Evolutionary conservation across 2,113 vertebrate species (phyloP).

Genomic region (Acrocephalus arundinaceus): DNA sequence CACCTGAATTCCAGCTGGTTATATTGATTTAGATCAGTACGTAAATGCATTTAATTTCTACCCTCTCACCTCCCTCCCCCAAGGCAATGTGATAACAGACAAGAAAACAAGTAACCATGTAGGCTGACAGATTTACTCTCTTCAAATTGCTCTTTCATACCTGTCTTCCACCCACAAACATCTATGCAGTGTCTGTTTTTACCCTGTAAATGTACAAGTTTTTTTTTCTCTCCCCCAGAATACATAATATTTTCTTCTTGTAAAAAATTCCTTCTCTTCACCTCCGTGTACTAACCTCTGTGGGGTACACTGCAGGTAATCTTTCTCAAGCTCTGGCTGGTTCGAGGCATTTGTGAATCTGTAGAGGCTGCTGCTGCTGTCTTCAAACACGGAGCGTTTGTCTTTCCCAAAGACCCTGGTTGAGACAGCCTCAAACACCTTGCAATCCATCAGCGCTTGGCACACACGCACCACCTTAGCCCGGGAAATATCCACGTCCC

Average conservation of each 20-base stretch:
- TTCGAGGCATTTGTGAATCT: constrained; percentile 79
- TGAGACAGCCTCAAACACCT: constrained; percentile 91
- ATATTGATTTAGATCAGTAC: not conserved
- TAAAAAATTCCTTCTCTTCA: not conserved
- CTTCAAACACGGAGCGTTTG: constrained; percentile 88
- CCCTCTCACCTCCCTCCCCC: not conserved
- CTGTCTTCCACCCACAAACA: not conserved
- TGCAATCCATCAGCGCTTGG: constrained; percentile 93
- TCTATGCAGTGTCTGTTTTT: not conserved
- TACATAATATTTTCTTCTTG: not conserved
- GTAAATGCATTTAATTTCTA: not conserved
- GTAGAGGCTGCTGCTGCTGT: constrained; percentile 93
- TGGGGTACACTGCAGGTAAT: constrained; percentile 60
- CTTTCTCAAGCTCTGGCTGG: constrained; percentile 71
- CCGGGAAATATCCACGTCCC: constrained; percentile 89
- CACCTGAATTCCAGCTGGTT: not conserved
- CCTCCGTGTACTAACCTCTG: constrained; percentile 62
- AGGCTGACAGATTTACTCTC: not conserved
- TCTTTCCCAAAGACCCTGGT: constrained; percentile 90
- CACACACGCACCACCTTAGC: constrained; percentile 92
- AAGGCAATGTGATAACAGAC: not conserved
- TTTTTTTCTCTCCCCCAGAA: not conserved
- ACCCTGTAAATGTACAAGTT: not conserved
- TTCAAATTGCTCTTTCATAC: not conserved
- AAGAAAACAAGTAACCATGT: not conserved